phyloP scores from a whole-genome alignment of 1,140 invertebrate species.

The Triops longicaudatus region DNA sequence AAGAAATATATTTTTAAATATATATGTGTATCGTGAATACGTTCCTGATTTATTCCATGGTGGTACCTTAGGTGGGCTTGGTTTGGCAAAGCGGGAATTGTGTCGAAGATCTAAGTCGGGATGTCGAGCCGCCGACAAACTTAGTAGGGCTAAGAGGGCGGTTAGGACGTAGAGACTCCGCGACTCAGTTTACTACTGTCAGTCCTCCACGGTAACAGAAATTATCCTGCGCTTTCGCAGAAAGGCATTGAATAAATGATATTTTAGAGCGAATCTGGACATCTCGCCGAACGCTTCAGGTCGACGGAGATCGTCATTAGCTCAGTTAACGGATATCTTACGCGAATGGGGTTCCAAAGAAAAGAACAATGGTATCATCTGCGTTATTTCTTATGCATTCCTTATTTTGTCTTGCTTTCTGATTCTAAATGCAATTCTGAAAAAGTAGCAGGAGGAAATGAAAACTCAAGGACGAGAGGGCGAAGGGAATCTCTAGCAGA shows the following conservation, averaged over 20 bases:
- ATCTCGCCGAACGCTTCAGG: conserved; percentile 42
- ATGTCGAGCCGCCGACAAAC: conserved; percentile 30
- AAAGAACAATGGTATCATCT: not conserved
- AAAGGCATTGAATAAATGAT: conserved; percentile 37
- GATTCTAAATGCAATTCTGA: not conserved
- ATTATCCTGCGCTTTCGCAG: conserved; percentile 33
- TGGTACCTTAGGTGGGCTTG: conserved; percentile 56
- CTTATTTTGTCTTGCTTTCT: not conserved
- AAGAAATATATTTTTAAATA: not conserved
- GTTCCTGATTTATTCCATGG: not conserved
- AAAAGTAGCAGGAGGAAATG: conserved; percentile 21
- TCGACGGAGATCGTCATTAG: conserved; percentile 67
- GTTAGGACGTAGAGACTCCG: conserved; percentile 67
- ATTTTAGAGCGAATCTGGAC: conserved; percentile 48
- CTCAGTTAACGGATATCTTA: conserved; percentile 76
- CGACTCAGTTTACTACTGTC: conserved; percentile 74
- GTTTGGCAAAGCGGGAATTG: conserved; percentile 87
- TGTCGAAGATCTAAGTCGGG: conserved; percentile 73
- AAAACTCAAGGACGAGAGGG: conserved; percentile 30
- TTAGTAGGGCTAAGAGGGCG: conserved; percentile 33
- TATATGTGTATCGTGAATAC: not conserved
- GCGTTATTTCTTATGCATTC: not conserved
- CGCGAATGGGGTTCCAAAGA: conserved; percentile 69
- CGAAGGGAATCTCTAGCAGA: conserved; percentile 32
- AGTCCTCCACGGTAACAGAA: conserved; percentile 59